Conservation (phyloP, 1,140 invertebrate genomes). For the Dinoponera quadriceps region DNA sequence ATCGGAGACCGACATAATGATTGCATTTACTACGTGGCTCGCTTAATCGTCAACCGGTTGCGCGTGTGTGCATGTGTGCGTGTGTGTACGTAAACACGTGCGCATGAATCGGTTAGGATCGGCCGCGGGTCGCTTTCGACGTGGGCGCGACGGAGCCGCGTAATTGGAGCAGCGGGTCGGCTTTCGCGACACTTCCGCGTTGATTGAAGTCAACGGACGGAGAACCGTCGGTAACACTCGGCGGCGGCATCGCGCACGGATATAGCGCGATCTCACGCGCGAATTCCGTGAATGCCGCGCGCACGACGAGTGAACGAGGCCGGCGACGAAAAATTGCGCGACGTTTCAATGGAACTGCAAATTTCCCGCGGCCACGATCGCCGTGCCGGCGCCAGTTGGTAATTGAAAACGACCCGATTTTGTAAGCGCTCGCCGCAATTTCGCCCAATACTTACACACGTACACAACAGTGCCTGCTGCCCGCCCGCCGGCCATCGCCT, state of each 20-base stretch:
- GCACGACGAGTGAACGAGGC: neutral
- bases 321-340: slow-evolving; percentile 34
- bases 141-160: slow-evolving; percentile 52
- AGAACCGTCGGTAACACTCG: neutral
- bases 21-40: slow-evolving; percentile 56
- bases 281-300: neutral
- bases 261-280: slow-evolving; percentile 22
- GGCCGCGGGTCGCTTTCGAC: slow-evolving; percentile 1
- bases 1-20: slow-evolving; percentile 45
- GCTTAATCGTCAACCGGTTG: slow-evolving; percentile 60
- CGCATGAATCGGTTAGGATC: slow-evolving; percentile 47
- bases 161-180: slow-evolving; percentile 60
- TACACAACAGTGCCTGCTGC: too few relatives aligned
- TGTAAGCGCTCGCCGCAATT: slow-evolving; percentile 25
- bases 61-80: neutral
- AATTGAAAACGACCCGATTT: slow-evolving; percentile 53
- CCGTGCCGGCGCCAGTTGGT: neutral
- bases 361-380: slow-evolving; percentile 6
- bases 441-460: neutral
- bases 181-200: slow-evolving; percentile 64
- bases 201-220: slow-evolving; percentile 63
- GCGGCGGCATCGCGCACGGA: neutral
- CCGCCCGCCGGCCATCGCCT: neutral
- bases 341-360: slow-evolving; percentile 9
- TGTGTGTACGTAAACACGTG: neutral